These are phyloP conservation scores for Zaprionus tsacasi DNA, from an alignment of 1,140 invertebrate species.

Conservation along the genomic window DNA sequence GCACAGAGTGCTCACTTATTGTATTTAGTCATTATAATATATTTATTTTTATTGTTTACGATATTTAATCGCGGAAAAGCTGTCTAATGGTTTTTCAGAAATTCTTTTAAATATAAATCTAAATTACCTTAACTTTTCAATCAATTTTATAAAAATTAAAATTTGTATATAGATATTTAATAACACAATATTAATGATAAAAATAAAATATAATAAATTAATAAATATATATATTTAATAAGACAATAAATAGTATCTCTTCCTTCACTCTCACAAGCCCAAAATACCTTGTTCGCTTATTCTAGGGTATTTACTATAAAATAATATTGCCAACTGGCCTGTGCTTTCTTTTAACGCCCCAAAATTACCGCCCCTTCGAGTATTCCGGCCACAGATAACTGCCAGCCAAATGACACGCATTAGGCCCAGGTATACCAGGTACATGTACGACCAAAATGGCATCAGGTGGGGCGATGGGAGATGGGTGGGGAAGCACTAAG, in stretches of 20 bases:
- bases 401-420: conserved; percentile 70
- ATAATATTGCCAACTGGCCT: conserved; percentile 8
- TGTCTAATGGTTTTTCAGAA: background rate
- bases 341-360: conserved; percentile 42
- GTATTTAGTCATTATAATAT: background rate
- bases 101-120: background rate
- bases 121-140: no score
- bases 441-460: background rate
- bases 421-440: conserved; percentile 53
- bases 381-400: conserved; percentile 66
- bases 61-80: no score
- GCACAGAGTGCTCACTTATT: background rate
- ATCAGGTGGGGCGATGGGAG: background rate
- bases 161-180: background rate
- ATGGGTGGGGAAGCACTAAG: conserved; percentile 31
- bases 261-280: background rate
- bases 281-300: background rate
- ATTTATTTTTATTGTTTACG: no score
- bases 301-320: background rate
- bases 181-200: background rate
- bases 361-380: conserved; percentile 67
- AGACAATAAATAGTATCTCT: background rate
- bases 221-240: background rate
- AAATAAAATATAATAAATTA: conserved; percentile 26
- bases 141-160: background rate